These are phyloP conservation scores for Halichoeres trimaculatus DNA, from an alignment of 2,113 vertebrate genomes.

Conservation along the genomic window DNA sequence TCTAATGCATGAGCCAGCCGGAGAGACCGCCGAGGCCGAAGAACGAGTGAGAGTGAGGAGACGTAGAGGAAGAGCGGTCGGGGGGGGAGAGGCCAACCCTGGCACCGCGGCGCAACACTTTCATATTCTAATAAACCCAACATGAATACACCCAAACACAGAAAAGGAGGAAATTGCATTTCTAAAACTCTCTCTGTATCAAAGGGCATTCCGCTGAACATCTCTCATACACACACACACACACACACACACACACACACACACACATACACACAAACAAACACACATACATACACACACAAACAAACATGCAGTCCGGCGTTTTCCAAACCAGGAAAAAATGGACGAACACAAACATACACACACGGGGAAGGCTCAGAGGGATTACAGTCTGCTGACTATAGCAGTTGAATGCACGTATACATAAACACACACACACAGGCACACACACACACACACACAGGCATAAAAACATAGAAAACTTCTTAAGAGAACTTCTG, in stretches of 20 bases:
- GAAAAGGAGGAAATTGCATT: conserved; percentile 91
- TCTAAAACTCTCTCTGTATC: conserved; percentile 96
- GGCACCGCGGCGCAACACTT: conserved; percentile 94
- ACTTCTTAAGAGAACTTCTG: conserved; percentile 74
- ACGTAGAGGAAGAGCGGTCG: conserved; percentile 63
- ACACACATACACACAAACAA: too few species aligned
- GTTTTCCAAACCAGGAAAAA: conserved; percentile 80
- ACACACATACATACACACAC: conserved; percentile 46
- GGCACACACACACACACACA: conserved; percentile 21
- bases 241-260: conserved; percentile 79
- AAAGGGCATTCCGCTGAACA: conserved; percentile 94
- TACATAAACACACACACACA: too few species aligned
- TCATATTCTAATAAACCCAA: conserved; percentile 99
- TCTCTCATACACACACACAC: conserved; percentile 83
- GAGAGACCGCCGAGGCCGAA: conserved; percentile 70
- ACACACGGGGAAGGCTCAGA: conserved; percentile 88
- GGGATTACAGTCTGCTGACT: conserved; percentile 98
- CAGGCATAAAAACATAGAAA: conserved; percentile 73
- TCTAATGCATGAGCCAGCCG: conserved; percentile 81
- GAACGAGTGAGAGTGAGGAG: conserved; percentile 60
- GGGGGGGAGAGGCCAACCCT: conserved; percentile 70
- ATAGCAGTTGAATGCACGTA: conserved; percentile 89
- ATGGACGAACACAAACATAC: conserved; percentile 73
- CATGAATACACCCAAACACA: conserved; percentile 84
- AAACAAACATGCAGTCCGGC: conserved; percentile 87